Evolutionary conservation across 2,113 vertebrate species (phyloP), one percentile per base, ranked within the genome.

Genomic region (Leuciscus idus): DNA sequence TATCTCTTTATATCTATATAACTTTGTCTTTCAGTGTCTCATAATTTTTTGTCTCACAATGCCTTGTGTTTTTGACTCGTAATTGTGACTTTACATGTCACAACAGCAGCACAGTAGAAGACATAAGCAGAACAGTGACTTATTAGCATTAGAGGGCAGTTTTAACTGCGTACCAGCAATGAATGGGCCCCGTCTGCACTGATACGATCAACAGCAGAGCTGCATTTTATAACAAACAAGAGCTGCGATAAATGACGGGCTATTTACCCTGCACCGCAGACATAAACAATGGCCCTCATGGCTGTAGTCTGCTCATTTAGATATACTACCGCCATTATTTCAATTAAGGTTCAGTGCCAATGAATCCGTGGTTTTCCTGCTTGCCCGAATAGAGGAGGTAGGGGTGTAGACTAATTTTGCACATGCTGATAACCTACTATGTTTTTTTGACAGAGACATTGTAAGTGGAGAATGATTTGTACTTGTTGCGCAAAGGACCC

Each of bases 221-320:
- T 92, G 92, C 91, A 84, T 91, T 93, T 89, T 92, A 91, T 91
- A 93, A 93, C 92, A 95, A 95, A 94, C 93, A 93, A 90, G 92
- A 83, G 87, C 92, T 84, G 84, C 84, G 86, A 93, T 93, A 94
- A 95, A 94, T 92, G 92, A 90, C 87, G 70, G 88, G 87, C 90
- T 89, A 90, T 93, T 93, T 93, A 92, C 91, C 87, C 90, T 64
- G 82, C 87, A 88, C 93, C 90, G 89, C 89, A 95, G 94, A 95
- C 94, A 95, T 95, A 95, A 96, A 96, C 94, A 95, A 85, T 83
- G 90, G 70, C 90, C 92, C 90, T 70, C 92, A 92, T 90, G 92
- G 90, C 92, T 90, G 88, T 89, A 93, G 91, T 91, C 90, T 88
- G 90, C 92, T 92, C 91, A 95, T 95, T 96, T 94, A 94, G 92